These are phyloP conservation scores for Aegotheles bennettii DNA, from an alignment of 2,113 vertebrate species.

Conservation along the genomic window DNA sequence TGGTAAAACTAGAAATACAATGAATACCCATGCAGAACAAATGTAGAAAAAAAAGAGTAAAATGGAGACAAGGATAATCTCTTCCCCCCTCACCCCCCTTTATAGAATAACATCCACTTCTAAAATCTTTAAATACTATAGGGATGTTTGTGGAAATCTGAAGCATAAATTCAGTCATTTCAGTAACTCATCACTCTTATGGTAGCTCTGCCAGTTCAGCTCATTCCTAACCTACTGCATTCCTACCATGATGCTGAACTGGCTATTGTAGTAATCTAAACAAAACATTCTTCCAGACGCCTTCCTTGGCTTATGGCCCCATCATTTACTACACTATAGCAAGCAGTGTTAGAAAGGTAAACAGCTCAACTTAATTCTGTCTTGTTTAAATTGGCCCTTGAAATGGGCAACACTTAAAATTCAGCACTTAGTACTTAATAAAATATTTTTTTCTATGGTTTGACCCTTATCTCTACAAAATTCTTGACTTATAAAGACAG, in stretches of 20 bases:
- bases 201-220: background rate
- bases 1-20: background rate
- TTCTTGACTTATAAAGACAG: background rate
- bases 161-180: background rate
- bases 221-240: background rate
- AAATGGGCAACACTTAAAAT: background rate
- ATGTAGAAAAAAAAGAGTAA: background rate
- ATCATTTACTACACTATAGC: conserved; percentile 31
- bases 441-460: background rate
- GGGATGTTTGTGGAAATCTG: background rate
- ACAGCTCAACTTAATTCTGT: conserved; percentile 2
- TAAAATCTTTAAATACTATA: background rate
- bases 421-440: background rate
- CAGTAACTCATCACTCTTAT: background rate
- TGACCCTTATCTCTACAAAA: background rate
- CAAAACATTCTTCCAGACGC: conserved; percentile 46
- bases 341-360: conserved; percentile 25
- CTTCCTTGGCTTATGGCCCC: conserved; percentile 15
- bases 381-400: conserved; percentile 38
- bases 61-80: background rate
- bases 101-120: background rate
- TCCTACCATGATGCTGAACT: background rate
- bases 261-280: conserved; percentile 58
- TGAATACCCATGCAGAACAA: background rate
- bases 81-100: background rate